Evolutionary conservation across 2,797 vertebrate genomes (phyloP).

Genomic region (Garrulus glandarius): DNA sequence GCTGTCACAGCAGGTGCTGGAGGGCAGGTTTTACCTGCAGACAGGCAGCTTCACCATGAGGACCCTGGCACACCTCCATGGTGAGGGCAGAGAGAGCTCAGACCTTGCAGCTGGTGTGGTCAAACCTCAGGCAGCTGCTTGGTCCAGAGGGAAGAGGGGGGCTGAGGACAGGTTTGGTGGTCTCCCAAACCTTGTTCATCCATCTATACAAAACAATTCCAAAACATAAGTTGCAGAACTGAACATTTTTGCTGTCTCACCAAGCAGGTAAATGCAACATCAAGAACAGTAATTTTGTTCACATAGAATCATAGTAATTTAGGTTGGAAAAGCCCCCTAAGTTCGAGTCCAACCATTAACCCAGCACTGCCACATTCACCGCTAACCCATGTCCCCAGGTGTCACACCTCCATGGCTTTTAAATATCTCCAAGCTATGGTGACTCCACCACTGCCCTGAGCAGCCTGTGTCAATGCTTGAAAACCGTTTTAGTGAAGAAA

Average conservation of each 20-base stretch:
- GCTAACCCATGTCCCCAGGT: neutral
- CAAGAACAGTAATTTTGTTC: neutral
- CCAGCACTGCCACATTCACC: neutral
- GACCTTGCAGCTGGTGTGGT: neutral
- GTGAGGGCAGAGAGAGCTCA: neutral
- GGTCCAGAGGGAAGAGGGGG: neutral
- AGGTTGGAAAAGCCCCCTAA: neutral
- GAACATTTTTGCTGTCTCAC: neutral
- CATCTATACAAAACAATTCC: neutral
- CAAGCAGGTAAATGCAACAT: fast-evolving
- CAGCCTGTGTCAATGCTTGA: neutral
- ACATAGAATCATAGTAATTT: neutral
- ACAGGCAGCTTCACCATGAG: neutral
- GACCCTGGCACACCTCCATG: neutral
- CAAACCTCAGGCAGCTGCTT: neutral
- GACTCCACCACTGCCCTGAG: neutral
- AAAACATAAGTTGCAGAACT: neutral
- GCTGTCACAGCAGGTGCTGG: neutral
- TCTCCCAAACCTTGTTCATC: neutral
- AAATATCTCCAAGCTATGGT: neutral
- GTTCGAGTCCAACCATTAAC: too few species aligned
- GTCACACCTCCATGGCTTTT: neutral
- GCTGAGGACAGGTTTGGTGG: neutral
- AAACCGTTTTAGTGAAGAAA: neutral
- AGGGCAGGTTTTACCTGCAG: neutral